Conservation (phyloP, 2,888 invertebrate genomes). For the Drosophila multiciliata region DNA sequence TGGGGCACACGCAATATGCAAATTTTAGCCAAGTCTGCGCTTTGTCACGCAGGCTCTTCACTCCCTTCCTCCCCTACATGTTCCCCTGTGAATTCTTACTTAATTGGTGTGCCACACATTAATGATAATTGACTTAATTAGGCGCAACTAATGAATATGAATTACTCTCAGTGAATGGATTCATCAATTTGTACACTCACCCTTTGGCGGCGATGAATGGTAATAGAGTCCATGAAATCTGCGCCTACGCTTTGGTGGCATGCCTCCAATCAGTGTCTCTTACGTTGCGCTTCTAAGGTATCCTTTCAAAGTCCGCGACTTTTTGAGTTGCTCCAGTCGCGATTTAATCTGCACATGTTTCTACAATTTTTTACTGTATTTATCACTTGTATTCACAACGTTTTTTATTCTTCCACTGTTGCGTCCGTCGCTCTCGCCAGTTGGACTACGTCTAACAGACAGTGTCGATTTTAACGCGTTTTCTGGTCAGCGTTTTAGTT, state of each 20-base stretch:
- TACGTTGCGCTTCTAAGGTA: conserved; percentile 2
- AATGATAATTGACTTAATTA: conserved; percentile 68
- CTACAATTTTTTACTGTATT: background rate
- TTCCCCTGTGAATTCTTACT: conserved; percentile 4
- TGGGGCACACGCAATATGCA: conserved; percentile 73
- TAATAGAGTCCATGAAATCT: conserved; percentile 84
- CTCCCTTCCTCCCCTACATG: background rate
- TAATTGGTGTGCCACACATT: conserved; percentile 54
- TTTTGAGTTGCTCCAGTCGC: conserved; percentile 60
- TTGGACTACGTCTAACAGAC: conserved; percentile 67
- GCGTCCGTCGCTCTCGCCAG: conserved; percentile 53
- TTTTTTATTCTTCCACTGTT: background rate
- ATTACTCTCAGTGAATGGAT: conserved; percentile 41
- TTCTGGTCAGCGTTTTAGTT: conserved; percentile 37
- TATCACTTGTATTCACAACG: background rate
- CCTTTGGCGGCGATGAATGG: conserved; percentile 85
- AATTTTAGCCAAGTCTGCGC: conserved; percentile 61
- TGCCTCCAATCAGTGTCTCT: conserved; percentile 38
- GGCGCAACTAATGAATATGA: conserved; percentile 54
- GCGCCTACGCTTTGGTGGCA: conserved; percentile 84
- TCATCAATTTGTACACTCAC: conserved; percentile 74
- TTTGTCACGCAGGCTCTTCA: conserved; percentile 58
- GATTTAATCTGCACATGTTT: conserved; percentile 46
- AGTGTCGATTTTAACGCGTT: conserved; percentile 24
- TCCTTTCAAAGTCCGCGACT: conserved; percentile 61